A percentile compares a stretch with the other conserved stretches of the same genome.
These are phyloP conservation scores for Heliocidaris tuberculata DNA, from an alignment of 35 echinoderm and acorn worm species.

Conservation along the genomic window DNA sequence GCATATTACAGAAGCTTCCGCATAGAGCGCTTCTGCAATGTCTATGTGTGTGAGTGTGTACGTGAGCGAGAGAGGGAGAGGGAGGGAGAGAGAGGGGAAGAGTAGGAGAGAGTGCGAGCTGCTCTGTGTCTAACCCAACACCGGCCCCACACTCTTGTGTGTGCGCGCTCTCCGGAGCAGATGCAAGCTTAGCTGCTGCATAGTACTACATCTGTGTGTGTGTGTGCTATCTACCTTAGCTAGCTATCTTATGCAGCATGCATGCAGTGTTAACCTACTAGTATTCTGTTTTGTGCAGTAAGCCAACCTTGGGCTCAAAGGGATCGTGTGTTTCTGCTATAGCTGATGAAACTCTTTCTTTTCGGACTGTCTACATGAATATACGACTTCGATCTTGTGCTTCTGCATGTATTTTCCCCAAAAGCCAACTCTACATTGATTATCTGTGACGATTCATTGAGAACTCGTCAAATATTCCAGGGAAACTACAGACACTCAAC, in stretches of 20 bases:
- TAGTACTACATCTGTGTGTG: not conserved
- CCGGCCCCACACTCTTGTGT: not conserved
- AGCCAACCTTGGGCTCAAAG: not conserved
- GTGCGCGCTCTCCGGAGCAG: not conserved
- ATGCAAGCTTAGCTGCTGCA: not conserved
- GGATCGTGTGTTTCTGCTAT: not conserved
- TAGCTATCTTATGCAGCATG: not conserved
- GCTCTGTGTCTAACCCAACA: not conserved
- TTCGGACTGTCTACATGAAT: not conserved
- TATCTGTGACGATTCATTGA: not conserved
- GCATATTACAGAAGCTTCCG: constrained; percentile 44
- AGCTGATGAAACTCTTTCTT: not conserved
- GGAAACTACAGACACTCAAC: not conserved
- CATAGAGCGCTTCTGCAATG: constrained; percentile 8
- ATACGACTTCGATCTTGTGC: not conserved
- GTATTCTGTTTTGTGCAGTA: not conserved
- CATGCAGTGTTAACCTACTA: not conserved
- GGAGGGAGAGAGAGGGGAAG: not conserved
- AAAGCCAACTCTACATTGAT: not conserved
- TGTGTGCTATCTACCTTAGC: not conserved
- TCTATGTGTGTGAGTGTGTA: not conserved
- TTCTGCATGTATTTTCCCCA: not conserved
- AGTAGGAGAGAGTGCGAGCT: not conserved
- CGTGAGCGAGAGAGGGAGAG: not conserved
- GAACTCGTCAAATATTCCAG: not conserved